A percentile compares a stretch with the other conserved stretches of the same genome.
Evolutionary conservation across 2,888 invertebrate genomes (phyloP).

Genomic region (Oeneis ivallda): DNA sequence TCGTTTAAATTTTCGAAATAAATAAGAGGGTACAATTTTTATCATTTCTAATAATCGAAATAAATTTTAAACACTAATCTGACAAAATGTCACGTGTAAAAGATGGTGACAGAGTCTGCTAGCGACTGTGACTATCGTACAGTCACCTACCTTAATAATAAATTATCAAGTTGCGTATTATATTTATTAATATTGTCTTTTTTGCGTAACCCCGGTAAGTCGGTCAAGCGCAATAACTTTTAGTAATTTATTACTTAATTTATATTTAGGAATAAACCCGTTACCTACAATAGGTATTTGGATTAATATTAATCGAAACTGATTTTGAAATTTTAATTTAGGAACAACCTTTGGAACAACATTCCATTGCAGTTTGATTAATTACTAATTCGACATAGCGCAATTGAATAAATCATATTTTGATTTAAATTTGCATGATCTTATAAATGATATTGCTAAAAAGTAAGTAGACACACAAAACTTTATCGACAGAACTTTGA

Average conservation of each 20-base stretch:
- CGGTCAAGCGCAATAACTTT: constrained; percentile 25
- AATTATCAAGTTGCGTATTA: neutral
- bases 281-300: neutral
- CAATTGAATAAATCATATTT: neutral
- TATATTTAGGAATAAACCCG: constrained; percentile 1
- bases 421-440: neutral
- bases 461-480: too few relatives aligned
- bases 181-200: constrained; percentile 2
- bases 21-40: too few relatives aligned
- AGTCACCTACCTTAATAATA: neutral
- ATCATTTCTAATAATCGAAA: too few relatives aligned
- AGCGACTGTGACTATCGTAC: too few relatives aligned
- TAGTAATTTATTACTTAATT: constrained; percentile 16
- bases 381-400: neutral
- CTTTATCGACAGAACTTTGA: too few relatives aligned
- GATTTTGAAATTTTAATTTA: neutral
- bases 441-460: neutral
- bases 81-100: too few relatives aligned
- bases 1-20: too few relatives aligned
- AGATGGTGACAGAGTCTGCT: too few relatives aligned
- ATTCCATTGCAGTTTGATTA: neutral
- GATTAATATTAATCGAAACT: neutral
- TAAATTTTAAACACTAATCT: too few relatives aligned
- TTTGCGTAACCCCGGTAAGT: constrained; percentile 16
- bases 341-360: neutral